A percentile compares a stretch with the other conserved stretches of the same genome.
These are phyloP conservation scores for Mycogona germanica DNA, from an alignment of 2,888 invertebrate genomes.

Conservation along the genomic window DNA sequence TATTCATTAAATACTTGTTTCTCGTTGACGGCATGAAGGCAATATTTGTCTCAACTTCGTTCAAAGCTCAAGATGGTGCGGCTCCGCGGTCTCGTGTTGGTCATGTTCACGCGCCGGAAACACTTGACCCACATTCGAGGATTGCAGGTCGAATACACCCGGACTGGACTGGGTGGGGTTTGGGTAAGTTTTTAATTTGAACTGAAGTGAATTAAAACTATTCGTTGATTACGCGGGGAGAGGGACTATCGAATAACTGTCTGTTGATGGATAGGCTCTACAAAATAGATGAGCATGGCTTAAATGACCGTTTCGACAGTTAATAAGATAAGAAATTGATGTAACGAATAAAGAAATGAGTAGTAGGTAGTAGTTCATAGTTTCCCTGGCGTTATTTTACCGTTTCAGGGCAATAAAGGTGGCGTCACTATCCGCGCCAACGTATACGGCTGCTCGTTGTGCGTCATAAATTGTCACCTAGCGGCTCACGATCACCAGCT, in stretches of 20 bases:
- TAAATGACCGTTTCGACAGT: not conserved
- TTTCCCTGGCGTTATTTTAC: conserved; percentile 4
- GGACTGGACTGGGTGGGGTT: conserved; percentile 80
- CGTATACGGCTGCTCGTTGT: conserved; percentile 74
- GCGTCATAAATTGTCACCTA: conserved; percentile 79
- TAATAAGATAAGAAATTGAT: not conserved
- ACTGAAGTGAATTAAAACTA: too few relatives aligned
- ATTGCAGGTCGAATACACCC: conserved; percentile 74
- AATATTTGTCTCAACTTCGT: too few relatives aligned
- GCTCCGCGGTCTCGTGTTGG: conserved; percentile 68
- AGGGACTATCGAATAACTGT: too few relatives aligned
- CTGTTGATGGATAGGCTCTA: too few relatives aligned
- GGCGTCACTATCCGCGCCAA: conserved; percentile 78
- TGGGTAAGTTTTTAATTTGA: conserved; percentile 69
- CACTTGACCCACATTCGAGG: conserved; percentile 70
- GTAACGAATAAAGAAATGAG: not conserved
- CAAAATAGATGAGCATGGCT: too few relatives aligned
- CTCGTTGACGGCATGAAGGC: too few relatives aligned
- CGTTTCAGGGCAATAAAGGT: conserved; percentile 82
- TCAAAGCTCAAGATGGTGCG: conserved; percentile 59
- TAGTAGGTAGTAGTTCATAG: conserved; percentile 14
- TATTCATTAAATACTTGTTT: too few relatives aligned
- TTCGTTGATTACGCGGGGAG: too few relatives aligned
- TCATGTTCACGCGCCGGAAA: conserved; percentile 61
- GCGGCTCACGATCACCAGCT: conserved; percentile 78